phyloP scores from a whole-genome alignment of 2,797 vertebrate genomes.

The Antrozous pallidus region DNA sequence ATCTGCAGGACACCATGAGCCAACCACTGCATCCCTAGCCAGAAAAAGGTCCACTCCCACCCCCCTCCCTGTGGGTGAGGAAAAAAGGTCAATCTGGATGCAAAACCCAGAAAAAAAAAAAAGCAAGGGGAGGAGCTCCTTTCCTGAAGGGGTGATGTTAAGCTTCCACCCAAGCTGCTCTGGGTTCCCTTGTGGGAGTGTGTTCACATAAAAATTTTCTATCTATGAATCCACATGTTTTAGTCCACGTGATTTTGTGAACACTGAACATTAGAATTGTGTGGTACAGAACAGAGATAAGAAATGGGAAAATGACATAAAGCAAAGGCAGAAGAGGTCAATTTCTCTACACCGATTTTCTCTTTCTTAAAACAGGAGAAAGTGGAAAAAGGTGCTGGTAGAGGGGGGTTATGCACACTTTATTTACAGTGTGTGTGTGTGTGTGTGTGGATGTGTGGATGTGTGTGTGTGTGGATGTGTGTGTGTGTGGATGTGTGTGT shows the following conservation, averaged over 20 bases:
- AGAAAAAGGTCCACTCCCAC: not conserved
- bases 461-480: no score
- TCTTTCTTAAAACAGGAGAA: not conserved
- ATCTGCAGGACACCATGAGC: not conserved
- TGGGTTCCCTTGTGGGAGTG: not conserved
- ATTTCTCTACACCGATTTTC: not conserved
- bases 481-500: not conserved
- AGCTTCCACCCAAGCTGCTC: not conserved
- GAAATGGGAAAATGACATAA: not conserved
- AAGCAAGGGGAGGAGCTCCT: not conserved
- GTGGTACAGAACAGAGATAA: not conserved
- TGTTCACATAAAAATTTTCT: not conserved
- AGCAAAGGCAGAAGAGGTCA: not conserved
- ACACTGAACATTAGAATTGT: not conserved
- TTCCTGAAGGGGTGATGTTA: not conserved
- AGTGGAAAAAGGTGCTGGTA: not conserved
- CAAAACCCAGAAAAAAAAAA: not conserved
- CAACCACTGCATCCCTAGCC: not conserved
- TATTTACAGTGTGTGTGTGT: not conserved
- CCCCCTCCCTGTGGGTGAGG: not conserved
- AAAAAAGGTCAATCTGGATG: not conserved
- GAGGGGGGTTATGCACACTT: not conserved
- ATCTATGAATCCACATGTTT: not conserved
- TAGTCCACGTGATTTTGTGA: not conserved
- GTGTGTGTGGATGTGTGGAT: not conserved